phyloP scores from a whole-genome alignment of 2,797 vertebrate genomes.

The Benthosema pterotum region DNA sequence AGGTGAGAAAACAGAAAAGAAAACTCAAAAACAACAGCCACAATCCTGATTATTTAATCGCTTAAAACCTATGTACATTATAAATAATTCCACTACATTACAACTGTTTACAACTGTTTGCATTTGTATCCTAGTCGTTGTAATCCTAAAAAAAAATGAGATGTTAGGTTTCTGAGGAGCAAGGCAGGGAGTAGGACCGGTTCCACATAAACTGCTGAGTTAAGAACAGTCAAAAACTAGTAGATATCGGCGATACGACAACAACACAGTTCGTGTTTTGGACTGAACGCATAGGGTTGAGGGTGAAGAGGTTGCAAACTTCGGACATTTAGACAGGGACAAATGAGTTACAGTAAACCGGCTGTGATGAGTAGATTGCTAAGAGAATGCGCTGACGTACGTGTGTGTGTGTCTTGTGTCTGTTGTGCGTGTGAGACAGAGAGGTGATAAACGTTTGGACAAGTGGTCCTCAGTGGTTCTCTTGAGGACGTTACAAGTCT shows the following conservation, averaged over 20 bases:
- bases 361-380: background rate
- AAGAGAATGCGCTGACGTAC: background rate
- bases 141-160: conserved; percentile 60
- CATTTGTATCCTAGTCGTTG: conserved; percentile 53
- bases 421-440: too few species aligned
- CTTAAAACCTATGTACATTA: conserved; percentile 84
- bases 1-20: conserved; percentile 76
- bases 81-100: conserved; percentile 83
- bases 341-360: too few species aligned
- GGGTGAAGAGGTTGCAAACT: conserved; percentile 1
- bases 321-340: too few species aligned
- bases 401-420: background rate
- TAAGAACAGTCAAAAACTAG: too few species aligned
- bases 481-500: too few species aligned
- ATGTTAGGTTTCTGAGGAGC: conserved; percentile 47
- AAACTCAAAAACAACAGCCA: conserved; percentile 62
- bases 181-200: conserved; percentile 15
- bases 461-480: too few species aligned
- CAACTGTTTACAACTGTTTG: conserved; percentile 62
- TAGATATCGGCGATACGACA: too few species aligned
- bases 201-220: conserved; percentile 18
- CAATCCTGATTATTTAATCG: conserved; percentile 70
- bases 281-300: conserved; percentile 35
- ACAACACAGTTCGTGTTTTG: conserved; percentile 22
- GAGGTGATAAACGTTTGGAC: too few species aligned